A percentile compares a stretch with the other conserved stretches of the same genome.
Conservation (phyloP, 2,888 invertebrate species). For the Boloria euphrosyne region DNA sequence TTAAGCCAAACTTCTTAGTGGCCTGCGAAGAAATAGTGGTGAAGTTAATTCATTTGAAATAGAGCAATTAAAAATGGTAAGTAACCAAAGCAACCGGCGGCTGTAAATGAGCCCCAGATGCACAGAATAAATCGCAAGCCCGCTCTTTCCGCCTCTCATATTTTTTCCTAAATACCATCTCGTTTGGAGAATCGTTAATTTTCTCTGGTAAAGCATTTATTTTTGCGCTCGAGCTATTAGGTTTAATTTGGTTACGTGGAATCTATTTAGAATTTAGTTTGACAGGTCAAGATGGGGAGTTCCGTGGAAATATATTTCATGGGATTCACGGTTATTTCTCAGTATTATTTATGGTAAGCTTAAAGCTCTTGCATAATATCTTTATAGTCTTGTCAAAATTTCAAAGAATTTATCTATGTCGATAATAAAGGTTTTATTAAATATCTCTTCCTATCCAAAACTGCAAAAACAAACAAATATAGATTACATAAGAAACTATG, state of each 20-base stretch:
- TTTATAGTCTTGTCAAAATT: too few species aligned
- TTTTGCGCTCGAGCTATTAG: slow-evolving; percentile 24
- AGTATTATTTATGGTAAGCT: too few species aligned
- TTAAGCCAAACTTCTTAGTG: slow-evolving; percentile 2
- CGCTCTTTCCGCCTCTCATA: slow-evolving; percentile 43
- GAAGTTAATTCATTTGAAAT: slow-evolving; percentile 20
- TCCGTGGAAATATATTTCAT: neutral
- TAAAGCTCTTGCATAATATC: too few species aligned
- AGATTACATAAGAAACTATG: too few species aligned
- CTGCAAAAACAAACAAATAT: too few species aligned
- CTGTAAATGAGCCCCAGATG: slow-evolving; percentile 32
- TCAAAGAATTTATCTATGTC: too few species aligned
- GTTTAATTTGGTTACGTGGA: slow-evolving; percentile 31
- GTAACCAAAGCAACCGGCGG: slow-evolving; percentile 28
- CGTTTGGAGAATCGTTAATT: slow-evolving; percentile 43
- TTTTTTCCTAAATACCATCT: slow-evolving; percentile 46
- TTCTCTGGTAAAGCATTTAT: slow-evolving; percentile 40
- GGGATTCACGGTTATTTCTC: neutral
- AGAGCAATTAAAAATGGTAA: slow-evolving; percentile 35
- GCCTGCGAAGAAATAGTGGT: neutral
- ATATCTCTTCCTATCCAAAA: too few species aligned
- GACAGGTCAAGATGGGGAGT: neutral
- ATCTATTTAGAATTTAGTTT: slow-evolving; percentile 9
- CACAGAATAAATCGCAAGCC: slow-evolving; percentile 33
- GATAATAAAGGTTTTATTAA: too few species aligned